Conservation (phyloP, 2,113 vertebrate species). For the Lepus europaeus region DNA sequence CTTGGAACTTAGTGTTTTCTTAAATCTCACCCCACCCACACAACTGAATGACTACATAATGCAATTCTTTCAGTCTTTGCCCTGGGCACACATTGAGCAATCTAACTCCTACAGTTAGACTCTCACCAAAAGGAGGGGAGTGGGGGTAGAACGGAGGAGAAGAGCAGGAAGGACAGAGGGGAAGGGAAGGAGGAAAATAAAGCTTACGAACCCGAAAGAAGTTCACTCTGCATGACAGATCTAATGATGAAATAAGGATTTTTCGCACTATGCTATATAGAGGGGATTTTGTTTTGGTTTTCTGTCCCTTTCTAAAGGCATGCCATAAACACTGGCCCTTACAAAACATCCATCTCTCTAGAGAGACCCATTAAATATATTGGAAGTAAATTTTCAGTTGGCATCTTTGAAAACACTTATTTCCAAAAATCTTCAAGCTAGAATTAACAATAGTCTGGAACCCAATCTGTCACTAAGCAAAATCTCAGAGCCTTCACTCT, state of each 20-base stretch:
- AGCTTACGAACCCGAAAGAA: conserved; percentile 41
- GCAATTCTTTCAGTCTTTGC: conserved; percentile 64
- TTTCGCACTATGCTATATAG: conserved; percentile 15
- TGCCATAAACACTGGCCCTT: background rate
- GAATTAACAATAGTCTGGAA: conserved; percentile 81
- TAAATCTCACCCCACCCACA: conserved; percentile 49
- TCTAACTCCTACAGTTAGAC: conserved; percentile 68
- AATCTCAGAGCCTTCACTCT: conserved; percentile 52
- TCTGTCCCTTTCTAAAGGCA: conserved; percentile 15
- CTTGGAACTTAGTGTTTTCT: conserved; percentile 63
- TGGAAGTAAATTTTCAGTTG: conserved; percentile 56
- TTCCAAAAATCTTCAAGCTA: conserved; percentile 69
- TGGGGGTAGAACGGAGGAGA: too few relatives aligned
- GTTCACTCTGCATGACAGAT: conserved; percentile 50
- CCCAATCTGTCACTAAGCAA: conserved; percentile 68
- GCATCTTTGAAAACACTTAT: conserved; percentile 73
- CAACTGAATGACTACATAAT: conserved; percentile 40
- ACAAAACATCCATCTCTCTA: background rate
- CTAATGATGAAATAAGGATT: background rate
- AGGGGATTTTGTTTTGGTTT: background rate
- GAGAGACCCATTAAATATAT: conserved; percentile 65
- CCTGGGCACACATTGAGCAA: conserved; percentile 70
- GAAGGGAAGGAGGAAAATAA: conserved; percentile 7
- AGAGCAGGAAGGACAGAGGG: background rate
- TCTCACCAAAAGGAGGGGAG: conserved; percentile 5